Base-by-base conservation (phyloP, 92 coral and sea anemone species). In the Palythoa caribaeorum region DNA sequence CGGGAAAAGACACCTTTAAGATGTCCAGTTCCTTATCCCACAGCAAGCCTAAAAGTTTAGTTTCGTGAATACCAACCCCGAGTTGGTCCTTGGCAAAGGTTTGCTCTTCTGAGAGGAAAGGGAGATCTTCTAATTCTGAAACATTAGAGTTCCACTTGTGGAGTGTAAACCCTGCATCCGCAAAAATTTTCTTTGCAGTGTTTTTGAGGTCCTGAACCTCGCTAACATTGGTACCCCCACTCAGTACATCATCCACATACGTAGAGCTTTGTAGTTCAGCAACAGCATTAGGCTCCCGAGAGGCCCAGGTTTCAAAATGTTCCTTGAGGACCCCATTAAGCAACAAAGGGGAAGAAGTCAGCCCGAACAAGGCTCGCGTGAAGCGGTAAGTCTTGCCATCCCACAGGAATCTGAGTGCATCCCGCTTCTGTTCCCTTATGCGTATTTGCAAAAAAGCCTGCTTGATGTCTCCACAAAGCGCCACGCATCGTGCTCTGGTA, bases 51-150 rank as follows among this genome's bases (percentile, higher is more conserved):
- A 86, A 75, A 39, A 86, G 83, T 17, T 75, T 86, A 12, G 89
- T 65, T 55, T 86, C 84, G 65, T 78, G 81, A 51, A 48, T n/a
- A 50, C 51, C 83, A 40, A 78, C 53, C 17, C 83, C 62, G 1
- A 86, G 83, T 57, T 86, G 81, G 59, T 86, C 81, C 59, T 85
- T 85, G 52, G 89, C 89, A 73, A 35, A 85, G 83, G 71, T 85
- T 66, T 15, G 79, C 71, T 72, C 44, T 40, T 73, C 89, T 44
- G 68, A 57, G 54, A 15, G 44, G 44, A 14, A 38, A 3, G 73
- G 80, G 37, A 17, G 21, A 51, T 84, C 76, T 69, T 84, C 88
- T 55, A 84, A 70, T 48, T 73, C 59, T 47, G 73, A 38, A 73
- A 69, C 79, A n/a, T 84, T 84, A 6, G 79, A 84, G 48, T 84